Evolutionary conservation across 2,797 vertebrate species (phyloP).

Genomic region (Psittacula echo): DNA sequence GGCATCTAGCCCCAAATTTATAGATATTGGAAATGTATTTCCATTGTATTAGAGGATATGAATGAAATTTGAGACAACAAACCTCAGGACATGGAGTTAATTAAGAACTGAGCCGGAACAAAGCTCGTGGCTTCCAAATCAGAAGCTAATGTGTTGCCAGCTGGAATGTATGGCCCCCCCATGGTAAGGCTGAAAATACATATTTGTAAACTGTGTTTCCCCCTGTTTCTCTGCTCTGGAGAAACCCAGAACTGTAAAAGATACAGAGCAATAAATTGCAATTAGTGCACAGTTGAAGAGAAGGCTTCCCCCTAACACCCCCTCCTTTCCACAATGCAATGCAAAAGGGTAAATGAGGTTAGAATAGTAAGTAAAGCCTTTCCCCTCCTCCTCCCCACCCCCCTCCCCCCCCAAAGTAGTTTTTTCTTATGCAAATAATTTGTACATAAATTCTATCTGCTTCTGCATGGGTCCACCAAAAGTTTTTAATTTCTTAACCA

Average conservation of each 20-base stretch:
- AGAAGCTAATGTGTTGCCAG: not conserved
- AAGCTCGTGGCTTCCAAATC: conserved; percentile 1
- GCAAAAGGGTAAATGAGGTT: not conserved
- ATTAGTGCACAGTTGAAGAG: not conserved
- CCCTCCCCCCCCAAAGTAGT: fast-evolving
- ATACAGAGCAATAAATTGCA: not conserved
- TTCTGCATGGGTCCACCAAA: not conserved
- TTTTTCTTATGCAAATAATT: not conserved
- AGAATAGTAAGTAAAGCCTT: not conserved
- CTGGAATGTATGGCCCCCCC: not conserved
- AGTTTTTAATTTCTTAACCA: not conserved
- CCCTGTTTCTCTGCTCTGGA: not conserved
- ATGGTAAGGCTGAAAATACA: not conserved
- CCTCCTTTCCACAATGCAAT: not conserved
- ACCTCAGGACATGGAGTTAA: conserved; percentile 20
- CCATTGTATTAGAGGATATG: not conserved
- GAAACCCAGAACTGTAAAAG: not conserved
- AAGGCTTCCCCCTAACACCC: fast-evolving
- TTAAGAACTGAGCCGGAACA: conserved; percentile 32
- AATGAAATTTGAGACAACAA: conserved; percentile 3
- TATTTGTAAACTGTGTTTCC: not conserved
- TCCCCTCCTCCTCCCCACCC: fast-evolving
- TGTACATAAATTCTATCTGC: not conserved
- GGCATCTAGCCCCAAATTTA: not conserved
- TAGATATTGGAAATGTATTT: not conserved